Evolutionary conservation across 2,113 vertebrate species (phyloP), one percentile per base, ranked within the genome.

Genomic region (Mastomys coucha): DNA sequence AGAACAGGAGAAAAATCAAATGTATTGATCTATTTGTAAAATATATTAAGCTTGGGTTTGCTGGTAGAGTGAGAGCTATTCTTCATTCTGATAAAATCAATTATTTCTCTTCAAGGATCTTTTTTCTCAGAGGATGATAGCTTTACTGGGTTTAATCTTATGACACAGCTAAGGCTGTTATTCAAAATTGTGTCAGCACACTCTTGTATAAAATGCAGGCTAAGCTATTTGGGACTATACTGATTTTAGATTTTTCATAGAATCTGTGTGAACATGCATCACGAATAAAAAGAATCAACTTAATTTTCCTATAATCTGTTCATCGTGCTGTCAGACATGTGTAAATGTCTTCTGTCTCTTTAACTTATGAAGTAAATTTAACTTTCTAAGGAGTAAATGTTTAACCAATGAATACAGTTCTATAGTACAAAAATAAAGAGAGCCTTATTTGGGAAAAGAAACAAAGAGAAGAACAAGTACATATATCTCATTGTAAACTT

Each of bases 301-400:
- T 14, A n/a, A 58, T 81, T 86, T 58, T 89, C 11, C 20, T 28
- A 24, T 89, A 14, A 63, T 86, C 3, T 93, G 75, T 81, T 56
- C 89, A 82, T 85, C 2, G 33, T 77, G 10, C 13, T 87, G 51
- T 91, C 16, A 70, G 36, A 60, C 1, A 6, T 69, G 19, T 49
- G 4, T 19, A 91, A 81, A 77, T 89, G 2, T 2, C 5, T 26
- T 85, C 86, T 51, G 42, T 6, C 13, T 70, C 4, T 80, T 88
- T 39, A 77, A 63, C 33, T 89, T 86, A 49, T 33, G 7, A 91
- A 93, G 31, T 60, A 12, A 94, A 96, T 56, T 91, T 91, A 89
- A 13, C 4, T 24, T 11, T 1, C 0, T 26, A 28, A 22, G 2
- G 0, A 86, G 86, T 76, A 49, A 58, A 13, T 86, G 2, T 49